phyloP scores from a whole-genome alignment of 2,113 vertebrate species.

The Chitala chitala region DNA sequence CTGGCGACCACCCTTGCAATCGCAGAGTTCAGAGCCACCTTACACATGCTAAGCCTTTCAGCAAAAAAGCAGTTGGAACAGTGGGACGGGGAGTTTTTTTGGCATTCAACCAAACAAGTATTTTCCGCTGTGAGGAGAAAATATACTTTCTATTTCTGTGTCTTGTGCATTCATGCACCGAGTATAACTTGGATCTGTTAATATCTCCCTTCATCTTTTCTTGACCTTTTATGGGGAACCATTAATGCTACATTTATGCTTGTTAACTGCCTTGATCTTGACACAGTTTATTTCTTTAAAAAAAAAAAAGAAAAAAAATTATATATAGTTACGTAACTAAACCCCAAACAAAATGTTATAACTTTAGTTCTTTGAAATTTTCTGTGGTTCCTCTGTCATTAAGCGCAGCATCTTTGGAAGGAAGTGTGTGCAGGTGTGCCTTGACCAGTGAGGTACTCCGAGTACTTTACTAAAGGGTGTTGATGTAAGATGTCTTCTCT shows the following conservation, averaged over 20 bases:
- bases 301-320: not conserved
- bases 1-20: slow-evolving; percentile 9
- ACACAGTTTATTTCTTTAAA: not conserved
- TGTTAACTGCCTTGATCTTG: not conserved
- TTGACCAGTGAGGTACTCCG: too few species aligned
- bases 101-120: not conserved
- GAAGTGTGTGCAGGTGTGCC: too few species aligned
- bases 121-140: not conserved
- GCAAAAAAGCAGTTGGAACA: too few species aligned
- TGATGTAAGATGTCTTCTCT: too few species aligned
- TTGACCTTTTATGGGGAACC: not conserved
- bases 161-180: slow-evolving; percentile 6
- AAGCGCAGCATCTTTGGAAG: too few species aligned
- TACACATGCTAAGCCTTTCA: not conserved
- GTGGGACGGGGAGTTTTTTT: not conserved
- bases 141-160: slow-evolving; percentile 13
- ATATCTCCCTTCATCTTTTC: not conserved
- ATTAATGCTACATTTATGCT: not conserved
- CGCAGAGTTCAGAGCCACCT: not conserved
- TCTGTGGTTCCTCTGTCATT: too few species aligned
- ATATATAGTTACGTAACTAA: not conserved
- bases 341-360: too few species aligned
- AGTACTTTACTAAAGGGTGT: too few species aligned
- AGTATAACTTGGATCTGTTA: slow-evolving; percentile 11
- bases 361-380: too few species aligned